Evolutionary conservation across 2,888 invertebrate species (phyloP).

Genomic region (Cheilosia urbana): DNA sequence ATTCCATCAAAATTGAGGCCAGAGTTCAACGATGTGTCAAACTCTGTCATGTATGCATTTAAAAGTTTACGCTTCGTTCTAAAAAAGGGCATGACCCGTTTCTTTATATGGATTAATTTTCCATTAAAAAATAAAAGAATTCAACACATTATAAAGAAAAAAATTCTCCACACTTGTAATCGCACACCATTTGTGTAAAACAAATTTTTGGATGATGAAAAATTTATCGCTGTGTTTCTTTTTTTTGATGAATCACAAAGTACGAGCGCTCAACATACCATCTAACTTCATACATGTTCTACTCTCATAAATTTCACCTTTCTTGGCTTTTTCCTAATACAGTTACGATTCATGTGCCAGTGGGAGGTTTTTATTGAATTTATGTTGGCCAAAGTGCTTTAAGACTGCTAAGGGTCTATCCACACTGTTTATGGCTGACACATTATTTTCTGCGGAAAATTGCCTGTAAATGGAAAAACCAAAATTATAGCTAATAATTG

Average conservation of each 20-base stretch:
- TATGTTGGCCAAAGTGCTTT: slow-evolving; percentile 15
- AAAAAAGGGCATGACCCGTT: too few species aligned
- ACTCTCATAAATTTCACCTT: slow-evolving; percentile 8
- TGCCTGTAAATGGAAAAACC: slow-evolving; percentile 25
- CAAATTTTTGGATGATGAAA: slow-evolving; percentile 10
- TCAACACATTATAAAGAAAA: too few species aligned
- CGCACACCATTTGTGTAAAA: not conserved
- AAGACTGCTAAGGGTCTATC: not conserved
- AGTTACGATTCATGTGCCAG: not conserved
- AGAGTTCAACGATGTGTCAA: too few species aligned
- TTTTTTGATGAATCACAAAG: slow-evolving; percentile 16
- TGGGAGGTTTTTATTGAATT: slow-evolving; percentile 4
- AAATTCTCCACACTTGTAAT: too few species aligned
- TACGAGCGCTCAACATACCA: not conserved
- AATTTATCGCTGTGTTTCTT: slow-evolving; percentile 2
- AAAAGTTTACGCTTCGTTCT: too few species aligned
- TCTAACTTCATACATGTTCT: slow-evolving; percentile 8
- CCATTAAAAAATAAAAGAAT: too few species aligned
- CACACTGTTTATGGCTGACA: slow-evolving; percentile 16
- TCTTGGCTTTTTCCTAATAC: not conserved
- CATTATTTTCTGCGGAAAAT: slow-evolving; percentile 37
- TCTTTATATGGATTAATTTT: too few species aligned
- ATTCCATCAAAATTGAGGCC: too few species aligned
- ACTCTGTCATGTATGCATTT: too few species aligned
- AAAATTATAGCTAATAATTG: slow-evolving; percentile 39